Conservation (phyloP, 1,140 invertebrate genomes). For the Chironomus tepperi region DNA sequence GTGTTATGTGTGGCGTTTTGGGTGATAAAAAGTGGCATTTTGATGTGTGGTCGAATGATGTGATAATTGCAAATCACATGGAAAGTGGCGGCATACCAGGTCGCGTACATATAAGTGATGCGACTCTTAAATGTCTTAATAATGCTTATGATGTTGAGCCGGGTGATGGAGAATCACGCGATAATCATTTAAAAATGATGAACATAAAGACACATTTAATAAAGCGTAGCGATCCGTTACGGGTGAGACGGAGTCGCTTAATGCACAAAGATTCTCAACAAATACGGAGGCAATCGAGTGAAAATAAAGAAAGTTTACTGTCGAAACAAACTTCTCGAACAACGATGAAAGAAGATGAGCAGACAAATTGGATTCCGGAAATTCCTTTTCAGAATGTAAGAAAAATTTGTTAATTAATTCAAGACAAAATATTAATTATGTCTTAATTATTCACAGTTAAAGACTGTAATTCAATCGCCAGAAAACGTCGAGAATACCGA, state of each 20-base stretch:
- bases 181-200: conserved; percentile 77
- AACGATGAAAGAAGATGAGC: conserved; percentile 61
- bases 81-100: conserved; percentile 91
- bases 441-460: neutral
- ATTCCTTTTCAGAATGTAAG: conserved; percentile 84
- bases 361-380: conserved; percentile 79
- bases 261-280: conserved; percentile 19
- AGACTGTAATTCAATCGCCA: neutral
- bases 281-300: neutral
- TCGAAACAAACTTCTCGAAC: conserved; percentile 34
- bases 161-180: conserved; percentile 74
- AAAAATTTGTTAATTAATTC: conserved; percentile 24
- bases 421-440: neutral
- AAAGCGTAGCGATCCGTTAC: conserved; percentile 66
- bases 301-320: neutral
- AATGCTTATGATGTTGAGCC: conserved; percentile 88
- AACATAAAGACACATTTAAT: conserved; percentile 91
- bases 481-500: neutral
- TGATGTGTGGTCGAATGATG: conserved; percentile 97
- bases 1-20: conserved; percentile 86
- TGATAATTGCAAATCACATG: conserved; percentile 93
- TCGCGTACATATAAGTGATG: conserved; percentile 82
- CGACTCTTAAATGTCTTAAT: conserved; percentile 74
- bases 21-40: conserved; percentile 95
- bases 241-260: conserved; percentile 36